A percentile compares a stretch with the other conserved stretches of the same genome.
Evolutionary conservation across 2,797 vertebrate genomes (phyloP).

Genomic region (Crocodylus rhombifer): DNA sequence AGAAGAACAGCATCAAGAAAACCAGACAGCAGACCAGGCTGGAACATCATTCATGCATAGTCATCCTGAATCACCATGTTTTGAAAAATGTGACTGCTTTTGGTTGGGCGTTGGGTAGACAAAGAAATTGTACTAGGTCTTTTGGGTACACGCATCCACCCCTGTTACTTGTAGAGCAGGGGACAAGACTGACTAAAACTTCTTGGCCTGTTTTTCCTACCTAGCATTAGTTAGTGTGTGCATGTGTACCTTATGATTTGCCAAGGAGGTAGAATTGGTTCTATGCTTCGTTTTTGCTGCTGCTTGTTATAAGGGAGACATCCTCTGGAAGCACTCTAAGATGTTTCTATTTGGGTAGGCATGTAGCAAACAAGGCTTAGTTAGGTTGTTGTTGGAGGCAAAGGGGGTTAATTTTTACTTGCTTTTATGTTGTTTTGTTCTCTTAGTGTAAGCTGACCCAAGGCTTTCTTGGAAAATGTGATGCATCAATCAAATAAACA

Average conservation of each 20-base stretch:
- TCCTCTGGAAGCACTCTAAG: too few relatives aligned
- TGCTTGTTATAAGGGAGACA: not conserved
- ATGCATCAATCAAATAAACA: too few relatives aligned
- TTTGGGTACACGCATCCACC: not conserved
- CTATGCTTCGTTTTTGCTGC: not conserved
- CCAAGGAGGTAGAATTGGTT: not conserved
- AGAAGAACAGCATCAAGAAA: constrained; percentile 13
- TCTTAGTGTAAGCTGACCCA: too few relatives aligned
- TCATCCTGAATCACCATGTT: not conserved
- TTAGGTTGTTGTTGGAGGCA: too few relatives aligned
- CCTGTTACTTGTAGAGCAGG: not conserved
- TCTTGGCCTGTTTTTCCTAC: not conserved
- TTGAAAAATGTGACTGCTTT: constrained; percentile 36
- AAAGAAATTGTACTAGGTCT: not conserved
- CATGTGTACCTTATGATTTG: not conserved
- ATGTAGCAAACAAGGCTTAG: too few relatives aligned
- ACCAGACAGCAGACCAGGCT: constrained; percentile 30
- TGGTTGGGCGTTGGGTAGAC: not conserved
- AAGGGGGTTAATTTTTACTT: not conserved
- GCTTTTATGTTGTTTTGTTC: not conserved
- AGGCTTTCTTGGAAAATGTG: too few relatives aligned
- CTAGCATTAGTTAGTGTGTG: not conserved
- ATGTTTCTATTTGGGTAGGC: too few relatives aligned
- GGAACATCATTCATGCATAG: constrained; percentile 46
- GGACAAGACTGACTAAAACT: not conserved